These are phyloP conservation scores for Crypturellus undulatus DNA, from an alignment of 2,113 vertebrate genomes.

Conservation along the genomic window DNA sequence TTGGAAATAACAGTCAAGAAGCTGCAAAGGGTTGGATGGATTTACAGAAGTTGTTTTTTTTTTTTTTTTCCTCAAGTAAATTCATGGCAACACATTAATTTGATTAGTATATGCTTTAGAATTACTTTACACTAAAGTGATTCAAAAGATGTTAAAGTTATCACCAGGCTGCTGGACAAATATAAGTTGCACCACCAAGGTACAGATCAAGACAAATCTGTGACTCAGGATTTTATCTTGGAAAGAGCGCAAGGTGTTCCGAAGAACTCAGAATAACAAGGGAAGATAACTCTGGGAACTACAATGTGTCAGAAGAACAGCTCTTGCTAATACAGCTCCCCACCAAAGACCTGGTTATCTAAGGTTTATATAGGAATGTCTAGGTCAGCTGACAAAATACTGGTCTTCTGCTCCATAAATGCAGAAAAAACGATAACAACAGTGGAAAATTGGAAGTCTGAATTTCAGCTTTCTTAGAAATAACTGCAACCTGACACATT, in stretches of 20 bases:
- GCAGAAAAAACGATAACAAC: slow-evolving; percentile 79
- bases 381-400: slow-evolving; percentile 80
- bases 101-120: slow-evolving; percentile 77
- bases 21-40: slow-evolving; percentile 80
- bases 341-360: slow-evolving; percentile 77
- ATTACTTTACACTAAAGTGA: slow-evolving; percentile 78
- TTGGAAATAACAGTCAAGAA: slow-evolving; percentile 86
- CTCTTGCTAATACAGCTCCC: slow-evolving; percentile 71
- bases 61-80: slow-evolving; percentile 71
- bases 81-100: slow-evolving; percentile 80
- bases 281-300: slow-evolving; percentile 80
- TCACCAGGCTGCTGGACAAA: slow-evolving; percentile 80
- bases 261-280: slow-evolving; percentile 79
- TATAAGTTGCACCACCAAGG: slow-evolving; percentile 77
- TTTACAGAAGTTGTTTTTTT: slow-evolving; percentile 69
- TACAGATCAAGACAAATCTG: slow-evolving; percentile 80
- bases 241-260: slow-evolving; percentile 79
- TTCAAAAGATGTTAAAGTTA: slow-evolving; percentile 81
- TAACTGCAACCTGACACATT: slow-evolving; percentile 78
- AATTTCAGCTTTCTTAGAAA: slow-evolving; percentile 82
- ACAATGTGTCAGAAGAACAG: slow-evolving; percentile 80
- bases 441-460: slow-evolving; percentile 82
- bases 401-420: slow-evolving; percentile 79
- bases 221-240: slow-evolving; percentile 82
- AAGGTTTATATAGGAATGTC: slow-evolving; percentile 81